Evolutionary conservation across 2,888 invertebrate species (phyloP).

Genomic region (Drosophila kanekoi): DNA sequence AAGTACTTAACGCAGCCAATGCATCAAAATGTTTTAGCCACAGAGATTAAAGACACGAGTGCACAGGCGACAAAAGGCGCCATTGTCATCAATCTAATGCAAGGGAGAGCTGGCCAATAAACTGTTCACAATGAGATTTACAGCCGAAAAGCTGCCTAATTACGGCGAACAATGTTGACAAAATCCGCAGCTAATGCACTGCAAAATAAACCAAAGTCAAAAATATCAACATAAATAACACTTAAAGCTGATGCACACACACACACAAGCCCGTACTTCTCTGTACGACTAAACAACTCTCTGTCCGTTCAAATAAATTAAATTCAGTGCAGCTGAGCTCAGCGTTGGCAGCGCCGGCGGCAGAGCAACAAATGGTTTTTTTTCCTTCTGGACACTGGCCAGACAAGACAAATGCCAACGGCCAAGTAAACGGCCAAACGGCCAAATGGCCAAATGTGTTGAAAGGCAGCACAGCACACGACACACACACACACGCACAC

Average conservation of each 20-base stretch:
- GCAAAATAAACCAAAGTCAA: constrained; percentile 68
- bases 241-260: constrained; percentile 60
- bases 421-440: constrained; percentile 70
- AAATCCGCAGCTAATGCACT: constrained; percentile 71
- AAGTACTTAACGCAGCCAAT: constrained; percentile 22
- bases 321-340: constrained; percentile 76
- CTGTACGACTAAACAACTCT: constrained; percentile 36
- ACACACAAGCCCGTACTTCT: not conserved
- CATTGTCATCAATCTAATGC: constrained; percentile 57
- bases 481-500: constrained; percentile 13
- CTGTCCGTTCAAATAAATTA: constrained; percentile 74
- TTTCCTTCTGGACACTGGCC: constrained; percentile 65
- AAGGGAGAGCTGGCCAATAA: constrained; percentile 62
- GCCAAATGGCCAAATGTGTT: constrained; percentile 75
- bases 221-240: constrained; percentile 80
- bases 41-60: constrained; percentile 27
- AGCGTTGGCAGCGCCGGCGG: constrained; percentile 29
- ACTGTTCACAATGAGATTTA: constrained; percentile 71
- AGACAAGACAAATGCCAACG: constrained; percentile 78
- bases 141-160: constrained; percentile 73
- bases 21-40: constrained; percentile 24
- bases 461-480: constrained; percentile 62
- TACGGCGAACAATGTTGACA: constrained; percentile 64
- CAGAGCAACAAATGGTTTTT: constrained; percentile 83
- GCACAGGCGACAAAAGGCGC: not conserved